These are phyloP conservation scores for Podarcis cretensis DNA, from an alignment of 2,113 vertebrate species.

Conservation along the genomic window DNA sequence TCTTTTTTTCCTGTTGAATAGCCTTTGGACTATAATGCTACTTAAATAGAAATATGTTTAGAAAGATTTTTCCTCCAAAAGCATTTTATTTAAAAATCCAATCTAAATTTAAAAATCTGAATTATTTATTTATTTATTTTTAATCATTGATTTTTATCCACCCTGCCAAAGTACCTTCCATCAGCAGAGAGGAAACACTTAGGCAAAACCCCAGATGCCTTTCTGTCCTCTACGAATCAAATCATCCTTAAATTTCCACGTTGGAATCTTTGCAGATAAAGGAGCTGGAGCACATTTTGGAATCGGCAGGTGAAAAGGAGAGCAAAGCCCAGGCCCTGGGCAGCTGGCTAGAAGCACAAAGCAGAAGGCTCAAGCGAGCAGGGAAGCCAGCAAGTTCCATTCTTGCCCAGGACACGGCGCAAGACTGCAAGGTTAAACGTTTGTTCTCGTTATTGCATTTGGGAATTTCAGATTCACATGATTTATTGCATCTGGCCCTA, in stretches of 20 bases:
- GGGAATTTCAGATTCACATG: not conserved
- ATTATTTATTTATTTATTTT: not conserved
- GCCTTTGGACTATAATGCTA: too few relatives aligned
- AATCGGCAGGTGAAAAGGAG: conserved; percentile 77
- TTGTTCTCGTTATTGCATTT: not conserved
- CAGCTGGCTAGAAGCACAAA: conserved; percentile 83
- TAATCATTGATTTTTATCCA: too few relatives aligned
- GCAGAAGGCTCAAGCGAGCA: conserved; percentile 73
- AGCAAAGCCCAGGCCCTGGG: conserved; percentile 76
- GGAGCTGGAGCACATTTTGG: conserved; percentile 79
- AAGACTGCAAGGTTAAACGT: conserved; percentile 81
- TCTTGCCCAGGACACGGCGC: conserved; percentile 73
- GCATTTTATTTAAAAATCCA: too few relatives aligned
- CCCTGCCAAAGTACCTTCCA: not conserved
- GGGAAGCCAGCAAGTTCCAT: conserved; percentile 74
- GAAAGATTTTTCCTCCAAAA: too few relatives aligned
- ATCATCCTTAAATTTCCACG: conserved; percentile 8
- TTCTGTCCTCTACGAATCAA: not conserved
- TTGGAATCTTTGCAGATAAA: conserved; percentile 75
- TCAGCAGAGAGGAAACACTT: not conserved
- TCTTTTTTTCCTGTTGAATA: too few relatives aligned
- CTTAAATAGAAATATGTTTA: too few relatives aligned
- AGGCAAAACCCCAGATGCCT: not conserved
- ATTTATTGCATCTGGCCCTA: not conserved
- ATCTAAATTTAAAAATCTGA: too few relatives aligned